These are phyloP conservation scores for Ethmia dodecea DNA, from an alignment of 2,888 invertebrate genomes.

Conservation along the genomic window DNA sequence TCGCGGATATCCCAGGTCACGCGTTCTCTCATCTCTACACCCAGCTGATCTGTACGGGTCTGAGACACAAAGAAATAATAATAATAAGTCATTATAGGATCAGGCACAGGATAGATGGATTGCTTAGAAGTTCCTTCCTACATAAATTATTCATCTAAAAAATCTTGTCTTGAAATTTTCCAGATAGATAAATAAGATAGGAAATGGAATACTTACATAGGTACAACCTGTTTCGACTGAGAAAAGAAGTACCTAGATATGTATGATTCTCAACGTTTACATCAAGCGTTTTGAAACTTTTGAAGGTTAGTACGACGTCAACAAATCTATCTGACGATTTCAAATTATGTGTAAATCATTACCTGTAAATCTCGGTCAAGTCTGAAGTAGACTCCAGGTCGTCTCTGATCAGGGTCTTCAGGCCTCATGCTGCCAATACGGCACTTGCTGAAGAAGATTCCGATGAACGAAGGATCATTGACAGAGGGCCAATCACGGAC, in stretches of 20 bases:
- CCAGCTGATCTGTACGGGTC: conserved; percentile 88
- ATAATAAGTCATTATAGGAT: too few species aligned
- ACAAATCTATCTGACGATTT: too few species aligned
- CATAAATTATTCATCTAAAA: too few species aligned
- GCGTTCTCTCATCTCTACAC: conserved; percentile 90
- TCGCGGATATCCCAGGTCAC: conserved; percentile 92
- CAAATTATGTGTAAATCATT: too few species aligned
- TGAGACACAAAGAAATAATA: conserved; percentile 35
- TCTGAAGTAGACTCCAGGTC: conserved; percentile 91
- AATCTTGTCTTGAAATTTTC: too few species aligned
- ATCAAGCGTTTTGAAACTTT: neutral
- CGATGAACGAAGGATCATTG: conserved; percentile 95
- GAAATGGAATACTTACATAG: too few species aligned
- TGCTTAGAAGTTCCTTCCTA: too few species aligned
- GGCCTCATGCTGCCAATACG: conserved; percentile 85
- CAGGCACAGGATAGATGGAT: too few species aligned
- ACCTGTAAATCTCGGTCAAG: conserved; percentile 73
- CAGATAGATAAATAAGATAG: too few species aligned
- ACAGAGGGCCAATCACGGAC: conserved; percentile 89
- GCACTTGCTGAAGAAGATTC: conserved; percentile 94
- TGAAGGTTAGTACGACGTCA: too few species aligned
- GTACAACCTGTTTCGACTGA: neutral
- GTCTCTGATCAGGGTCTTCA: conserved; percentile 85
- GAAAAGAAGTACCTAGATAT: too few species aligned
- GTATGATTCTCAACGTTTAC: neutral